Base-by-base conservation (phyloP, 1,140 invertebrate species). In the Drosophila rhopaloa region DNA sequence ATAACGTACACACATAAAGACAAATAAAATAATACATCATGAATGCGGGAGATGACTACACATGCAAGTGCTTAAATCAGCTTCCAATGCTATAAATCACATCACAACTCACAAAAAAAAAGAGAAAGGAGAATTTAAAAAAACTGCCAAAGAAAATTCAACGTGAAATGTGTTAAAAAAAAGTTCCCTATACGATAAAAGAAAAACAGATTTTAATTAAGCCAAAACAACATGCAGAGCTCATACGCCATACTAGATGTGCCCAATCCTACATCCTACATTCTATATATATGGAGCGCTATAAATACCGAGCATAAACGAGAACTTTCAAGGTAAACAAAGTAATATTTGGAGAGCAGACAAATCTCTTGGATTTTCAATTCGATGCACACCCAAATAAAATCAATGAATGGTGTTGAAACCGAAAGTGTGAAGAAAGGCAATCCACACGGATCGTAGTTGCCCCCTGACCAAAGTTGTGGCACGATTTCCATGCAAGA, bases 281-380 rank as follows among this genome's bases (percentile, higher is more conserved):
- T 61, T 27, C 41, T 71, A 68, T 76, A 56, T 37, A 57, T 38
- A 51, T 55, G 62, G 43, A 63, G 11, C 44, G 51, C 84, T 88
- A 89, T 68, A 89, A 83, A 88, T 88, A 89, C 46, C 53, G 57
- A 68, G 48, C 62, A 72, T 66, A 65, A 48, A 83, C 63, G 43
- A 68, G 59, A 76, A 76, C 66, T 83, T 88, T 88, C 83, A 88
- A 88, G 83, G 83, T 88, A 88, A 88, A 88, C 84, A 89, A 88
- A 83, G 70, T 68, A 82, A 79, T 60, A 82, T 76, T 76, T 57
- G 61, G 71, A 79, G 58, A 82, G 66, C 44, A 70, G 66, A 68
- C 63, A 79, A 76, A 83, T 73, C 60, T 61, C 56, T 51, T 60
- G 67, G 79, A 79, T 79, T 53, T 68, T 73, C 56, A 41, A 48